Base-by-base conservation (phyloP, 2,888 invertebrate species). In the Beris chalybata region DNA sequence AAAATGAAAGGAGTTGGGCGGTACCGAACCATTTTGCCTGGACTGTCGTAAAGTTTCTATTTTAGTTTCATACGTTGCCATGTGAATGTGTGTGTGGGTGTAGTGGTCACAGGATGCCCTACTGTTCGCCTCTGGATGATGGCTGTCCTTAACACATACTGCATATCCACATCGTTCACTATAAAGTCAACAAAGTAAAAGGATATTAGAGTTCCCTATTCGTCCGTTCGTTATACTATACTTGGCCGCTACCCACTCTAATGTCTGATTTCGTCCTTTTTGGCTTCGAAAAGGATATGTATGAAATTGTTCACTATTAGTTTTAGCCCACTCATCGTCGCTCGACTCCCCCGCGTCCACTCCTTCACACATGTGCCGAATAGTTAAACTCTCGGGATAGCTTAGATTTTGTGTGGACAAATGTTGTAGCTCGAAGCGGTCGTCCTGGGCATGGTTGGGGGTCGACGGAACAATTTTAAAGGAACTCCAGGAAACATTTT, bases 1-100 rank as follows among this genome's bases (percentile, higher is more conserved):
- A 66, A 66, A 69, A 69, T 67, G 48, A 65, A 67, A 57, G 65
- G 63, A 67, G 65, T 67, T 67, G 69, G 69, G 69, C 69, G 69
- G 58, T 45, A 30, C 64, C 64, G 45, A 64, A 64, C 58, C 43
- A 61, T 57, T 55, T 66, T 47, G 68, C 66, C 59, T 69, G 68
- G 68, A 69, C 68, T 48, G 55, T 66, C 43, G 58, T 58, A 48
- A 68, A 56, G 63, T 56, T 63, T 56, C 38, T 47, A 47, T 64
- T 58, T 58, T 12, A 50, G 59, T 59, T 48, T 59, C 59, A 22
- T 31, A 38, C 38, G 48, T 59, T 47, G 22, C 22, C 22, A 22
- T 15, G 52, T 15, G 52, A 15, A 61, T 50, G 52, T 61, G 32
- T 38, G 52, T 65, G 61, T 43, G 22, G 22, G 61, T 68, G 65